A percentile compares a stretch with the other conserved stretches of the same genome.
phyloP scores from a whole-genome alignment of 2,797 vertebrate species.

The Thamnophis elegans region DNA sequence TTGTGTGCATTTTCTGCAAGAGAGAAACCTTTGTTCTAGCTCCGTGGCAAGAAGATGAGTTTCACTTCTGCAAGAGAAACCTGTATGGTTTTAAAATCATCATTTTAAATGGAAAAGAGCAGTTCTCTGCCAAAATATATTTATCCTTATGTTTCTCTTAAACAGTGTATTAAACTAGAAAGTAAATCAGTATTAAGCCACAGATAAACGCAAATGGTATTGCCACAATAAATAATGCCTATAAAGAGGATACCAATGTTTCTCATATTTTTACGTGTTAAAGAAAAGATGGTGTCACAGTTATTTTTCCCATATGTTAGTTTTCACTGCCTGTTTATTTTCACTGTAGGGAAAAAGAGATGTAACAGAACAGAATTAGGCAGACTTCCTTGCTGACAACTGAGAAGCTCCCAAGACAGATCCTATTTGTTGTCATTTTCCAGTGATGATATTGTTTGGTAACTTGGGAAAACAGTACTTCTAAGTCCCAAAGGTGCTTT shows the following conservation, averaged over 20 bases:
- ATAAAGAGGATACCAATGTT: background rate
- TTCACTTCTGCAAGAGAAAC: background rate
- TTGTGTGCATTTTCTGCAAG: background rate
- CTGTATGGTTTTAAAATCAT: background rate
- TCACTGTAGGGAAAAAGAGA: background rate
- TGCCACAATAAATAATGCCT: background rate
- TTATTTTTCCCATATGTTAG: background rate
- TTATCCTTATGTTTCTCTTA: background rate
- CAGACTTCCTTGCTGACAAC: background rate
- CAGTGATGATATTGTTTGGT: no score
- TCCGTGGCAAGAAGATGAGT: background rate
- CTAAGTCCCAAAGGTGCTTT: background rate
- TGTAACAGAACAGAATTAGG: background rate
- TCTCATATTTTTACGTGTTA: background rate
- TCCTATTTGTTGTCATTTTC: background rate
- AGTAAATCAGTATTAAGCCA: background rate
- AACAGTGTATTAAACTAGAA: background rate
- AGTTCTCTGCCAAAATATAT: background rate
- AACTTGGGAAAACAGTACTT: background rate
- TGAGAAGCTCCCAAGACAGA: background rate
- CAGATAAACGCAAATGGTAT: background rate
- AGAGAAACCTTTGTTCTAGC: background rate
- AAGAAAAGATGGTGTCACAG: background rate
- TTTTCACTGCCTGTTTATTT: slow-evolving; percentile 1
- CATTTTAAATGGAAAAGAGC: background rate